These are phyloP conservation scores for Calameuta filiformis DNA, from an alignment of 2,888 invertebrate species.

Conservation along the genomic window DNA sequence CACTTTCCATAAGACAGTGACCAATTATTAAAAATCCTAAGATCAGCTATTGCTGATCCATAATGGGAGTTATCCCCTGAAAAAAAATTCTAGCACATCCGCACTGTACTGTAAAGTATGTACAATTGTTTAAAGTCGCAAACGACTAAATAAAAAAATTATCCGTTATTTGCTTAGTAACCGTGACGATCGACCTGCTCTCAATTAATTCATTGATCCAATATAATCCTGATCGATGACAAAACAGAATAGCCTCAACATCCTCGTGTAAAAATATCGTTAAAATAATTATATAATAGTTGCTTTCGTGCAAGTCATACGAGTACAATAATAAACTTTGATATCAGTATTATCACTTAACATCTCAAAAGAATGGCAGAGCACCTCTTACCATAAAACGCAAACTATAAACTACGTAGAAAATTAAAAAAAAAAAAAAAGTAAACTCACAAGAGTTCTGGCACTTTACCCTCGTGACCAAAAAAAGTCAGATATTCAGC, in stretches of 20 bases:
- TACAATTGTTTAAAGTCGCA: not conserved
- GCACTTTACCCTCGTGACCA: not conserved
- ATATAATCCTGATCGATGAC: not conserved
- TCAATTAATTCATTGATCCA: not conserved
- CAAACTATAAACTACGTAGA: not conserved
- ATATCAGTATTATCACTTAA: not conserved
- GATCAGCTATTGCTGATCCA: no score
- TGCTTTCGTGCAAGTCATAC: not conserved
- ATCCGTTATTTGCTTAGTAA: not conserved
- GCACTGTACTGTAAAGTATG: not conserved
- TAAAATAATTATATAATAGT: not conserved
- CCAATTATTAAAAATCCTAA: no score
- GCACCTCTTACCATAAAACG: not conserved
- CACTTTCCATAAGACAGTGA: no score
- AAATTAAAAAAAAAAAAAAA: not conserved
- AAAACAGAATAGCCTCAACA: not conserved
- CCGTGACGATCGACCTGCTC: not conserved
- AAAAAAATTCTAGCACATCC: not conserved
- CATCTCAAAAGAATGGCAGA: not conserved
- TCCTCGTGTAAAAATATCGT: not conserved
- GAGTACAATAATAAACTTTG: not conserved
- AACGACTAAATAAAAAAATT: not conserved
- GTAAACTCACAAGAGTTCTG: not conserved
- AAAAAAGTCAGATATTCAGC: not conserved
- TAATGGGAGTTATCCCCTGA: not conserved